Evolutionary conservation across 2,113 vertebrate species (phyloP).

Genomic region (Hydropotes inermis): DNA sequence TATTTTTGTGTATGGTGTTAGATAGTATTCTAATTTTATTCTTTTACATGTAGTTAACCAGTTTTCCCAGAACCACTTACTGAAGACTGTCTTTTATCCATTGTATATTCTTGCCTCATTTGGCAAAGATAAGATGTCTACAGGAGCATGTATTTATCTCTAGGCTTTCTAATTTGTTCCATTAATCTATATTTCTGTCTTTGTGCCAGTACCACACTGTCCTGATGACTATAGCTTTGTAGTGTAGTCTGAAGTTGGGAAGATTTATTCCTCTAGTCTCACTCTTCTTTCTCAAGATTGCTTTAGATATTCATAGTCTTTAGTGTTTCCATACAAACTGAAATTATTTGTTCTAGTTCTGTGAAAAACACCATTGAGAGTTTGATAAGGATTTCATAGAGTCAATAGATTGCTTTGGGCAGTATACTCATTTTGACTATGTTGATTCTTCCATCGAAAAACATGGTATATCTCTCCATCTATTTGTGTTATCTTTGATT

Average conservation of each 20-base stretch:
- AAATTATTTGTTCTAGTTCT: background rate
- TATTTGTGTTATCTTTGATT: background rate
- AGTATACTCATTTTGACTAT: background rate
- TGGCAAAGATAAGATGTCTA: background rate
- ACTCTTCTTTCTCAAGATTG: background rate
- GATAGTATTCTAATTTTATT: background rate
- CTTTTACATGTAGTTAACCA: background rate
- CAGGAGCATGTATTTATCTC: background rate
- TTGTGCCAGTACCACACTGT: background rate
- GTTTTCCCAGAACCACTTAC: background rate
- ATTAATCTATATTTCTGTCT: background rate
- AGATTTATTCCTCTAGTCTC: background rate
- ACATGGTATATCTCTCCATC: background rate
- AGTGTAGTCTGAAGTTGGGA: background rate
- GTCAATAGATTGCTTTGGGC: background rate
- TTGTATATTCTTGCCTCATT: background rate
- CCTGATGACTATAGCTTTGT: background rate
- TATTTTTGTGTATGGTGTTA: background rate
- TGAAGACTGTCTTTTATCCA: background rate
- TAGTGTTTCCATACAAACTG: background rate
- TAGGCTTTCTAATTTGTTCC: background rate
- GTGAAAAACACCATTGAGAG: background rate
- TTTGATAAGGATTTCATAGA: background rate
- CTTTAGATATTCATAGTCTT: background rate
- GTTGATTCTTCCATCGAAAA: background rate